phyloP scores from a whole-genome alignment of 2,797 vertebrate genomes.

The Thunnus albacares region DNA sequence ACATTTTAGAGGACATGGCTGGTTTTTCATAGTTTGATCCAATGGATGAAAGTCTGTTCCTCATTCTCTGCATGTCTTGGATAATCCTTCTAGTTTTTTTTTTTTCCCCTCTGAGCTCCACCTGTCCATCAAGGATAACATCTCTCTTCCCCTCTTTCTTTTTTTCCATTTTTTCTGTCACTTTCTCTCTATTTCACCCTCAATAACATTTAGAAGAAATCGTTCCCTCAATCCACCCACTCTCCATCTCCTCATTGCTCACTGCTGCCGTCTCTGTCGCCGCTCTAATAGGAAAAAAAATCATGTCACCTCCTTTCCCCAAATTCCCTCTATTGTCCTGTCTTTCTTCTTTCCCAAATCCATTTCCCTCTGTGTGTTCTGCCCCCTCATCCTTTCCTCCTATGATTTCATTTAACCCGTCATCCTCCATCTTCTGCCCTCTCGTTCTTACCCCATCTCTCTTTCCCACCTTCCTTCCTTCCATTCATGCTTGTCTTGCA shows the following conservation, averaged over 20 bases:
- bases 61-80: conserved; percentile 43
- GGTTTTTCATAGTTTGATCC: conserved; percentile 59
- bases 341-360: neutral
- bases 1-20: conserved; percentile 61
- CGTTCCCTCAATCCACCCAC: conserved; percentile 64
- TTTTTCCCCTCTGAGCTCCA: conserved; percentile 47
- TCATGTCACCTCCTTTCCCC: neutral
- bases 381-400: neutral
- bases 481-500: too few relatives aligned
- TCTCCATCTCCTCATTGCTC: conserved; percentile 43
- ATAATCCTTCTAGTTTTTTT: conserved; percentile 47
- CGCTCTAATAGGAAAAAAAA: conserved; percentile 15
- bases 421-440: neutral
- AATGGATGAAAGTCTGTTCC: conserved; percentile 59
- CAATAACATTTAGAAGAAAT: conserved; percentile 55
- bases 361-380: neutral
- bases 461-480: neutral
- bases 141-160: conserved; percentile 36
- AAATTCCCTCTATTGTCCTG: neutral
- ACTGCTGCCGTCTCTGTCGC: conserved; percentile 23
- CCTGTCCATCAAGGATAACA: conserved; percentile 63
- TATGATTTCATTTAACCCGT: neutral
- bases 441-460: neutral
- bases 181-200: conserved; percentile 28
- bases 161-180: conserved; percentile 40